These are phyloP conservation scores for Leptestheria dahalacensis DNA, from an alignment of 1,140 invertebrate genomes.

Conservation along the genomic window DNA sequence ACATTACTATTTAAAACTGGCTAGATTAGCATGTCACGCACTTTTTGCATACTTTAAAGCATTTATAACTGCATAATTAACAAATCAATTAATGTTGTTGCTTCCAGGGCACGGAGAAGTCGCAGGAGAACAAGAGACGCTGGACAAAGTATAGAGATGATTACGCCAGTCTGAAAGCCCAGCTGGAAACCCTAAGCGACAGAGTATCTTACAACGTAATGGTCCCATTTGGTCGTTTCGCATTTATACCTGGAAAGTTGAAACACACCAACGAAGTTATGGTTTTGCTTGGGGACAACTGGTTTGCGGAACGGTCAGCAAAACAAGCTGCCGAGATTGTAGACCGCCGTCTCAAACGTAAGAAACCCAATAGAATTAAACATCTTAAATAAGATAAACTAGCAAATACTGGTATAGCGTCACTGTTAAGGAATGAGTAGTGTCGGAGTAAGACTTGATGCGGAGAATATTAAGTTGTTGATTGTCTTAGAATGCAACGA, in stretches of 20 bases:
- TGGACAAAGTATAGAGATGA: constrained; percentile 27
- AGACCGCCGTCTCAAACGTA: constrained; percentile 42
- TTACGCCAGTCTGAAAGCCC: constrained; percentile 28
- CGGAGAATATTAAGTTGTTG: too few species aligned
- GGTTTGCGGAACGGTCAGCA: constrained; percentile 50
- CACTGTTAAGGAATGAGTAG: not conserved
- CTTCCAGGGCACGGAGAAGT: not conserved
- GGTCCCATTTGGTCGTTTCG: constrained; percentile 46
- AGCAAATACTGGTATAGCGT: not conserved
- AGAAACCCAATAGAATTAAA: constrained; percentile 18
- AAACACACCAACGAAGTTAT: constrained; percentile 56
- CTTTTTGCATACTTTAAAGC: too few species aligned
- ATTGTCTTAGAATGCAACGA: constrained; percentile 32
- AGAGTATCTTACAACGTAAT: constrained; percentile 32
- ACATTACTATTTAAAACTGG: too few species aligned
- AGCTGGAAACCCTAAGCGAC: constrained; percentile 26
- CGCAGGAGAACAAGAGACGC: constrained; percentile 20
- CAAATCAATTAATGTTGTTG: not conserved
- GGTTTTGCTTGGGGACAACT: constrained; percentile 48
- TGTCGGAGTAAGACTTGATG: too few species aligned
- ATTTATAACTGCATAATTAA: too few species aligned
- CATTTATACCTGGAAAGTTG: constrained; percentile 49
- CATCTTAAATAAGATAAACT: not conserved
- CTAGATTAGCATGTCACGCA: too few species aligned
- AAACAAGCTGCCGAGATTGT: constrained; percentile 45